phyloP scores from a whole-genome alignment of 1,140 invertebrate species.

The Battus philenor region DNA sequence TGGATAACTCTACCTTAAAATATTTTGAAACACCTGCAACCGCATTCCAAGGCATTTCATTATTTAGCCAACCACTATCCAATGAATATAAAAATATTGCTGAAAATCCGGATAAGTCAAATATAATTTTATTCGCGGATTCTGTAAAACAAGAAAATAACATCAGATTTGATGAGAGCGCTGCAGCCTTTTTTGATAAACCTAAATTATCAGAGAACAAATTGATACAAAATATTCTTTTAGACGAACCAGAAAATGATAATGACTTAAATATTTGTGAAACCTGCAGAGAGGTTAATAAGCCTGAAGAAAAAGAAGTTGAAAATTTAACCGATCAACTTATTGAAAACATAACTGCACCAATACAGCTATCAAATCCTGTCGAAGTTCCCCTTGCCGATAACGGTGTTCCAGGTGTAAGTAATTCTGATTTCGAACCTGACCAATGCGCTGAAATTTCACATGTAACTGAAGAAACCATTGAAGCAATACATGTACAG shows the following conservation, averaged over 20 bases:
- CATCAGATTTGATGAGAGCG: slow-evolving; percentile 8
- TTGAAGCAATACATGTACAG: slow-evolving; percentile 45
- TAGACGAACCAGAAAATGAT: slow-evolving; percentile 22
- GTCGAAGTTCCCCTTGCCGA: slow-evolving; percentile 44
- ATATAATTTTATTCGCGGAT: not conserved
- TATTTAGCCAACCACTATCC: not conserved
- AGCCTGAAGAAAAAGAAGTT: slow-evolving; percentile 42
- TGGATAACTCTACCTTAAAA: too few species aligned
- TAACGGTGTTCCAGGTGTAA: slow-evolving; percentile 18
- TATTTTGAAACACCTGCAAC: too few species aligned
- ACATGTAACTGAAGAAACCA: slow-evolving; percentile 49
- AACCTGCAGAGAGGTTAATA: slow-evolving; percentile 53
- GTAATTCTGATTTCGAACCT: slow-evolving; percentile 24
- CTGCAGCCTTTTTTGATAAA: slow-evolving; percentile 14
- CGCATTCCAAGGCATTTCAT: not conserved
- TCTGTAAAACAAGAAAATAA: not conserved
- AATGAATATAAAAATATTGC: not conserved
- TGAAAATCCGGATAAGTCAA: not conserved
- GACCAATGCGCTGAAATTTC: slow-evolving; percentile 42
- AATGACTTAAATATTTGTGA: slow-evolving; percentile 53
- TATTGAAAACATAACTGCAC: slow-evolving; percentile 65
- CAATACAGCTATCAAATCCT: slow-evolving; percentile 58
- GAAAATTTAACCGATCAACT: slow-evolving; percentile 56
- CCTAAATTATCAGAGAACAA: slow-evolving; percentile 6
- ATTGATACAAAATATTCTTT: not conserved